These are phyloP conservation scores for Hippocampus comes DNA, from an alignment of 2,113 vertebrate genomes.

Conservation along the genomic window DNA sequence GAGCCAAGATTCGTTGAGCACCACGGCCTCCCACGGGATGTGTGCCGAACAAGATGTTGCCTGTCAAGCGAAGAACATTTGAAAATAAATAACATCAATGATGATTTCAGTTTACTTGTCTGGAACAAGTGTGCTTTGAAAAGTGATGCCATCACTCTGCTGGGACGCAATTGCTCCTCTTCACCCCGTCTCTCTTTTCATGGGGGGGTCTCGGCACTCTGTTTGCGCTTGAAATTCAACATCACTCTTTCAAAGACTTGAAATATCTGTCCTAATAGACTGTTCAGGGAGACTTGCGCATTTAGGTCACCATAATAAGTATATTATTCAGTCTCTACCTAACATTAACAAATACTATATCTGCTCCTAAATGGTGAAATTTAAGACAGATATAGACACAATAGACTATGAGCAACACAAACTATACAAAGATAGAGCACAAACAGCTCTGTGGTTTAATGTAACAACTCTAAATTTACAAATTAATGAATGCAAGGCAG, in stretches of 20 bases:
- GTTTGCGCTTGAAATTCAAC: slow-evolving; percentile 65
- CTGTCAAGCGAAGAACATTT: slow-evolving; percentile 76
- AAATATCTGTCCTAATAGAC: slow-evolving; percentile 59
- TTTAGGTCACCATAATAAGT: slow-evolving; percentile 31
- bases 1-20: slow-evolving; percentile 63
- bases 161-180: slow-evolving; percentile 57
- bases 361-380: slow-evolving; percentile 18
- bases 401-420: neutral
- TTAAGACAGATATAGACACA: neutral
- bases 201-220: slow-evolving; percentile 44
- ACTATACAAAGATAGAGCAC: too few species aligned
- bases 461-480: too few species aligned
- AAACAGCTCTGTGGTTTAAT: too few species aligned
- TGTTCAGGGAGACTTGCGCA: slow-evolving; percentile 41
- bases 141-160: slow-evolving; percentile 68
- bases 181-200: slow-evolving; percentile 23
- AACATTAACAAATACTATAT: slow-evolving; percentile 9
- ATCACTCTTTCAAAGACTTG: slow-evolving; percentile 58
- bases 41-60: slow-evolving; percentile 76
- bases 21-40: slow-evolving; percentile 69
- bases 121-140: slow-evolving; percentile 68
- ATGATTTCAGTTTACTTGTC: slow-evolving; percentile 80
- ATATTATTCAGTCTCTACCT: slow-evolving; percentile 18
- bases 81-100: slow-evolving; percentile 82
- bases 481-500: too few species aligned